Conservation (phyloP, 1,140 invertebrate genomes). For the Drosophila nebulosa region DNA sequence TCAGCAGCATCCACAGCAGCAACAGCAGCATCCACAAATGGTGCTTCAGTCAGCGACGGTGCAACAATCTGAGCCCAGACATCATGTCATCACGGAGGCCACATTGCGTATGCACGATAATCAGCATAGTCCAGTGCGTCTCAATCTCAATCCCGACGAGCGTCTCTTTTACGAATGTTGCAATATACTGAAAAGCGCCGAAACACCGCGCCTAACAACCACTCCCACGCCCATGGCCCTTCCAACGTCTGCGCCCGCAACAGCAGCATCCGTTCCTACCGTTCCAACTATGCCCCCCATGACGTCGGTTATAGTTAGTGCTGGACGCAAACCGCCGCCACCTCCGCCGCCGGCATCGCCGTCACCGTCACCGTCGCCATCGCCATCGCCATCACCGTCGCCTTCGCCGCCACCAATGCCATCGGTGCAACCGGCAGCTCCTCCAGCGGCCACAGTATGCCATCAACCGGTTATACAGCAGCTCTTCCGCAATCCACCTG, state of each 20-base stretch:
- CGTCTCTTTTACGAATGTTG: slow-evolving; percentile 80
- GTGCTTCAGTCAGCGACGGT: background rate
- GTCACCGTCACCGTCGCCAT: background rate
- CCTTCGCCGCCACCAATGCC: background rate
- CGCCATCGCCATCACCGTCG: background rate
- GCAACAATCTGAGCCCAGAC: background rate
- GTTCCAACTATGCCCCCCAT: background rate
- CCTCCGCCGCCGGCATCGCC: slow-evolving; percentile 19
- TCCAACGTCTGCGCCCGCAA: background rate
- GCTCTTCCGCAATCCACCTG: slow-evolving; percentile 58
- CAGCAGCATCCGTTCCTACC: no score
- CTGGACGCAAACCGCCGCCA: slow-evolving; percentile 14
- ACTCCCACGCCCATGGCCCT: background rate
- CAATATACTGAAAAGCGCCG: slow-evolving; percentile 76
- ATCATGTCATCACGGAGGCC: slow-evolving; percentile 63
- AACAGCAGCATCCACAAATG: background rate
- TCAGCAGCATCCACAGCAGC: background rate
- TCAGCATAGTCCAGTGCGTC: slow-evolving; percentile 47
- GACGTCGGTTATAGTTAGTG: slow-evolving; percentile 35
- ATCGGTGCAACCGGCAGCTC: background rate
- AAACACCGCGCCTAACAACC: slow-evolving; percentile 49
- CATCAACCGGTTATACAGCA: slow-evolving; percentile 70
- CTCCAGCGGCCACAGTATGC: slow-evolving; percentile 19
- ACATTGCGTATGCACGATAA: slow-evolving; percentile 60
- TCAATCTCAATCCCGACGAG: slow-evolving; percentile 79